Base-by-base conservation (phyloP, 2,888 invertebrate species). In the Leptopilina syphax region DNA sequence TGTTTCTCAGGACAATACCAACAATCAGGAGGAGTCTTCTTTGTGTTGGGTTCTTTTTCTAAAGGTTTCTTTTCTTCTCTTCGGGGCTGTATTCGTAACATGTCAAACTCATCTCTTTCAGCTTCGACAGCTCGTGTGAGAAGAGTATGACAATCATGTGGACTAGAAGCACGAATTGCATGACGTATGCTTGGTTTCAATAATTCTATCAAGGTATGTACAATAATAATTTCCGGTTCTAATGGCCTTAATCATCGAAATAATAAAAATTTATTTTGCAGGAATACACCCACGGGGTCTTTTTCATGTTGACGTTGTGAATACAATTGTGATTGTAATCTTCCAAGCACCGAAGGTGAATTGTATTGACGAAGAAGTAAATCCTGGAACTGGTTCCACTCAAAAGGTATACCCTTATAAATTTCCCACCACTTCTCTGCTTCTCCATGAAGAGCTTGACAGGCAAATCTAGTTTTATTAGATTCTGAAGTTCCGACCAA, bases 181-280 rank as follows among this genome's bases (percentile, higher is more conserved):
- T 60, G 60, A n/a, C 60, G 18, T n/a, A 60, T 60, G 7, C 60
- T 60, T 1, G 60, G 60, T n/a, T 60, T 60, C n/a, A 60, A n/a
- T 4, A 60, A n/a, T n/a, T 60, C n/a, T n/a, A 60, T 60, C n/a
- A 60, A 13, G 18, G 60, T 60, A 1, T 60, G 60, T n/a, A 60
- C 60, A n/a, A 60, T 60, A 18, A n/a, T 60, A 1, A 3, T 6
- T 60, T 60, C 60, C 4, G 60, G 60, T n/a, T 60, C 79, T 3
- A 79, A 18, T 5, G 80, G 81, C 0, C 76, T 50, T 0, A 82
- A 60, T 41, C 81, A 0, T 66, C 77, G 67, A 63, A 77, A 80
- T 0, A 81, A 18, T n/a, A 81, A 80, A 34, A 73, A 79, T 44
- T 81, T 79, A 4, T 78, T 77, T 50, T 83, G 81, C 1, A 83